Conservation (phyloP, 2,797 vertebrate genomes). For the Pseudochaenichthys georgianus region DNA sequence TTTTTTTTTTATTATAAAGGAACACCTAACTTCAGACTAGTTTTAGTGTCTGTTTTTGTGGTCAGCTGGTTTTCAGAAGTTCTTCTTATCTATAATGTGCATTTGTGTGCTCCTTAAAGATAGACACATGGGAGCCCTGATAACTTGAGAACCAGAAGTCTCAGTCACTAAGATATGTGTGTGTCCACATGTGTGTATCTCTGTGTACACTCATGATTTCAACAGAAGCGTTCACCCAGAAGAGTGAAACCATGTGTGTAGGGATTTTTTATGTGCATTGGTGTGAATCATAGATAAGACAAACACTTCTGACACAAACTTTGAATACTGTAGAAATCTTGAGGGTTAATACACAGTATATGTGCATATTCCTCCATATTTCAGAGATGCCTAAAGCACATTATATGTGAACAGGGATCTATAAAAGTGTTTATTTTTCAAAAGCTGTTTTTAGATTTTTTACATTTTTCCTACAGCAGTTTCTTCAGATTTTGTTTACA, state of each 20-base stretch:
- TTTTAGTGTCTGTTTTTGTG: constrained; percentile 12
- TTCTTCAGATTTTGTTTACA: not conserved
- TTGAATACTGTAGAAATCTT: constrained; percentile 19
- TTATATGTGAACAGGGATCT: not conserved
- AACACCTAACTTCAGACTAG: constrained; percentile 2
- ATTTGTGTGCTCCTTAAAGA: constrained; percentile 28
- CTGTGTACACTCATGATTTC: constrained; percentile 7
- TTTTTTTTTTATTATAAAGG: constrained; percentile 22
- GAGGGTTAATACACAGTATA: not conserved
- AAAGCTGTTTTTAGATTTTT: not conserved
- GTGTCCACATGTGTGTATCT: not conserved
- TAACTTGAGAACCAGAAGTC: constrained; percentile 33
- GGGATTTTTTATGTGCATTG: constrained; percentile 6
- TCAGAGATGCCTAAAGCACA: not conserved
- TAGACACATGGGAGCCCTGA: constrained; percentile 28
- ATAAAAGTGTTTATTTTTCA: not conserved
- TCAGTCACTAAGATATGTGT: constrained; percentile 1
- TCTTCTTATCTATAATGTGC: constrained; percentile 41
- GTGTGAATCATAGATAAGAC: constrained; percentile 53
- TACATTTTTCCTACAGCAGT: not conserved
- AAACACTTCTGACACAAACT: not conserved
- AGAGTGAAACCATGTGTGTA: not conserved
- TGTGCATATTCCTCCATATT: constrained; percentile 4
- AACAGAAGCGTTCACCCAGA: constrained; percentile 15
- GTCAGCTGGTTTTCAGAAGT: constrained; percentile 28